Base-by-base conservation (phyloP, 2,113 vertebrate species). In the Ifrita kowaldi region DNA sequence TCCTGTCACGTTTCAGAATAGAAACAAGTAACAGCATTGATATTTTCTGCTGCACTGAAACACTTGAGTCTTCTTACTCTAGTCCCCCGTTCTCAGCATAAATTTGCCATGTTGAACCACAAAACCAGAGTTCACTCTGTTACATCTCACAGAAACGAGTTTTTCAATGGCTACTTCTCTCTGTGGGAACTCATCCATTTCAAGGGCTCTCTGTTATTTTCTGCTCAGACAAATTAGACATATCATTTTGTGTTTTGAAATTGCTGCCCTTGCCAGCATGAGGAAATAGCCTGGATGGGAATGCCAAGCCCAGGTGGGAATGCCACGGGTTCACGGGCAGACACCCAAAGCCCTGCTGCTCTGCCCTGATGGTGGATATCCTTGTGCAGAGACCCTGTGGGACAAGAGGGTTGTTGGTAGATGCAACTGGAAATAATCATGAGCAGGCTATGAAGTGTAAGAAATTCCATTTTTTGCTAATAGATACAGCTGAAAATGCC, bases 301-400 rank as follows among this genome's bases (percentile, higher is more conserved):
- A 94, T 37, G 50, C 50, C 37, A 87, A 52, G 53, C 60, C 74
- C 76, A 50, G 60, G 35, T 71, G 56, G 56, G 57, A 84, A 90
- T 50, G 78, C 52, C 39, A 24, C 0, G 0, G 32, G 65, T 47
- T 37, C 24, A 18, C 0, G 0, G 84, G 52, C 47, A 20, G 23
- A 55, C 18, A 76, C 82, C 49, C 42, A 79, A 68, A 23, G 70
- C 6, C 41, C 67, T 50, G 79, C 42, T 68, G 78, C 57, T 93
- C 57, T 81, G 42, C 23, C 26, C 70, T 50, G 19, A 28, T 8
- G 52, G 14, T 1, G 2, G 24, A 32, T 24, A 44, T 63, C 47
- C 46, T 23, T 22, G 11, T 2, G 8, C 7, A 4, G 33, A 67
- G 15, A 82, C 7, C 11, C 69, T 3, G 1, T 0, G 7, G 56